Conservation (phyloP, 2,797 vertebrate species). For the Garrulus glandarius region DNA sequence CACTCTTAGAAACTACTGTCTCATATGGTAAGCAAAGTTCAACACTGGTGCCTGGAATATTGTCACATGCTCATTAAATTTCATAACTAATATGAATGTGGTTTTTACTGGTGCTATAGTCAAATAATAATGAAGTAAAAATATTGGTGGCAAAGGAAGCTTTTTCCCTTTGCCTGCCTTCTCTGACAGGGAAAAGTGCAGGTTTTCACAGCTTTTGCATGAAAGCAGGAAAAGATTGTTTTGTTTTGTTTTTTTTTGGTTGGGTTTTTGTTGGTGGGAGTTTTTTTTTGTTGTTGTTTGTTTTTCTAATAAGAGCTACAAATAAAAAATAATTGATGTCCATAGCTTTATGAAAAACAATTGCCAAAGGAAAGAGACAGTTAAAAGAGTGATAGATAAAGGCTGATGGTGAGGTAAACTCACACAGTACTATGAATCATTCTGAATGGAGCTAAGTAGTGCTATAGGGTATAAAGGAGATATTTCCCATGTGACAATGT, state of each 20-base stretch:
- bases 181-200: neutral
- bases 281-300: neutral
- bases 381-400: neutral
- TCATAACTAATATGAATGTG: neutral
- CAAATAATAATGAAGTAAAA: neutral
- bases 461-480: rapidly evolving
- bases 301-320: neutral
- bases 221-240: neutral
- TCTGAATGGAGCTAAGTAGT: neutral
- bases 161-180: neutral
- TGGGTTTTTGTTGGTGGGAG: neutral
- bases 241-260: too few species aligned
- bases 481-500: neutral
- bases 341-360: neutral
- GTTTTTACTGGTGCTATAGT: neutral
- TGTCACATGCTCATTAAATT: neutral
- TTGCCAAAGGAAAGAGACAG: neutral
- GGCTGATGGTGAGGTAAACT: neutral
- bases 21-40: neutral
- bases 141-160: neutral
- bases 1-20: neutral
- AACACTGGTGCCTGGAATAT: neutral
- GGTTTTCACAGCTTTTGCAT: neutral
- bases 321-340: neutral
- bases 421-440: neutral